phyloP scores from a whole-genome alignment of 2,113 vertebrate genomes.

The Brachyistius frenatus region DNA sequence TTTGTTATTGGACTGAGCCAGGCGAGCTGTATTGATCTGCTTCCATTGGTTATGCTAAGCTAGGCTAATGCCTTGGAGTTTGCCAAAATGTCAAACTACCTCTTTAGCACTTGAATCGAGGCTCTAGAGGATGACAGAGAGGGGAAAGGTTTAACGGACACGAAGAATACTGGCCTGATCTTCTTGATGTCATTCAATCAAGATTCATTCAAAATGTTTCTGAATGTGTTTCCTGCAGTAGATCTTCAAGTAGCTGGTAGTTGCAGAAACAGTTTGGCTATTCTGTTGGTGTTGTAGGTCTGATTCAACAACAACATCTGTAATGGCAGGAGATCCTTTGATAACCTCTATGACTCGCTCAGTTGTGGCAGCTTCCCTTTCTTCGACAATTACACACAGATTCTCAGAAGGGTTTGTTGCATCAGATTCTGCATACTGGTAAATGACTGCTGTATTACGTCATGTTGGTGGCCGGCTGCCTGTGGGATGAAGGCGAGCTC shows the following conservation, averaged over 20 bases:
- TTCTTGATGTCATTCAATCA: no score
- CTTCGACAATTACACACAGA: slow-evolving; percentile 41
- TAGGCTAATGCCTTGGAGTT: no score
- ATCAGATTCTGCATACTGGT: slow-evolving; percentile 43
- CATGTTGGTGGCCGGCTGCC: background rate
- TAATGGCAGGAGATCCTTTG: background rate
- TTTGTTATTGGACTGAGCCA: background rate
- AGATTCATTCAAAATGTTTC: no score
- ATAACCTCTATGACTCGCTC: slow-evolving; percentile 6
- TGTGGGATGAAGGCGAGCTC: slow-evolving; percentile 6
- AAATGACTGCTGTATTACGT: slow-evolving; percentile 32
- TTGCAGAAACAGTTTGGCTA: background rate
- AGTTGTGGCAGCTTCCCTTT: slow-evolving; percentile 1
- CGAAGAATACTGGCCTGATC: no score
- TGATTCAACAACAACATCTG: slow-evolving; percentile 45
- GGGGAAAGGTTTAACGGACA: no score
- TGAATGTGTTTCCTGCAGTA: background rate
- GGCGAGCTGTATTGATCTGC: background rate
- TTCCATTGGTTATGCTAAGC: background rate
- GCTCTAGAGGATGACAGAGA: no score
- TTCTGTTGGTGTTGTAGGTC: background rate
- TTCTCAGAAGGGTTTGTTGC: slow-evolving; percentile 8
- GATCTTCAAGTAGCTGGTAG: background rate
- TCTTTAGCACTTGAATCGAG: no score
- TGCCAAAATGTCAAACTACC: no score